Evolutionary conservation across 2,888 invertebrate genomes (phyloP).

Genomic region (Stegophylla sp.): DNA sequence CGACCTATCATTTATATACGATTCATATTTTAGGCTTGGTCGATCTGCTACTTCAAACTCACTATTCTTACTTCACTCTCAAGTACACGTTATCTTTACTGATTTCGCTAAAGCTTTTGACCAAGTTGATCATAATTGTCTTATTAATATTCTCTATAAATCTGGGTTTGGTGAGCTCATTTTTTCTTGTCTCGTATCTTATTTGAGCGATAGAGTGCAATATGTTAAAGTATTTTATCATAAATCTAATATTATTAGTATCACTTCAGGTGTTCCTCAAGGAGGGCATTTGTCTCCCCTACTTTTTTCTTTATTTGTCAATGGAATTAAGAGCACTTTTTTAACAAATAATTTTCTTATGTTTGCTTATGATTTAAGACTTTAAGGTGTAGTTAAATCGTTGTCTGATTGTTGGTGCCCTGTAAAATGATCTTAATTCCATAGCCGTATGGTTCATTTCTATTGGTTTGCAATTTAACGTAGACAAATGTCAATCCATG

Average conservation of each 20-base stretch:
- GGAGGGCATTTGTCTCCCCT: not conserved
- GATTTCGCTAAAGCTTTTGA: not conserved
- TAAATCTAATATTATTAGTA: not conserved
- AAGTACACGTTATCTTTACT: not conserved
- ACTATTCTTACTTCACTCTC: not conserved
- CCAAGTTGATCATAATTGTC: not conserved
- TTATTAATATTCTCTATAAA: not conserved
- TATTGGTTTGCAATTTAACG: no score
- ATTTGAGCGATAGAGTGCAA: not conserved
- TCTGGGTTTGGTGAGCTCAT: not conserved
- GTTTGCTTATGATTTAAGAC: not conserved
- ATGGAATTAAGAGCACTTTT: no score
- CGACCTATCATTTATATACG: no score
- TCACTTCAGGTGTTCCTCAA: constrained; percentile 2
- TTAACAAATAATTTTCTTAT: no score
- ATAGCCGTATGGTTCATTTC: no score
- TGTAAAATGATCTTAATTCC: not conserved
- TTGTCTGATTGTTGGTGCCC: not conserved
- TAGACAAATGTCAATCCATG: no score
- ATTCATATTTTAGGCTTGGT: not conserved
- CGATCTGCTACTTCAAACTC: not conserved
- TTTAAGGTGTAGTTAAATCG: not conserved
- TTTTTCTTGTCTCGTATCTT: not conserved
- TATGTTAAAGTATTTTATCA: not conserved
- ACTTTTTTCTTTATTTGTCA: no score